Evolutionary conservation across 92 coral and sea anemone genomes (phyloP).

Genomic region (Pocillopora meandrina): DNA sequence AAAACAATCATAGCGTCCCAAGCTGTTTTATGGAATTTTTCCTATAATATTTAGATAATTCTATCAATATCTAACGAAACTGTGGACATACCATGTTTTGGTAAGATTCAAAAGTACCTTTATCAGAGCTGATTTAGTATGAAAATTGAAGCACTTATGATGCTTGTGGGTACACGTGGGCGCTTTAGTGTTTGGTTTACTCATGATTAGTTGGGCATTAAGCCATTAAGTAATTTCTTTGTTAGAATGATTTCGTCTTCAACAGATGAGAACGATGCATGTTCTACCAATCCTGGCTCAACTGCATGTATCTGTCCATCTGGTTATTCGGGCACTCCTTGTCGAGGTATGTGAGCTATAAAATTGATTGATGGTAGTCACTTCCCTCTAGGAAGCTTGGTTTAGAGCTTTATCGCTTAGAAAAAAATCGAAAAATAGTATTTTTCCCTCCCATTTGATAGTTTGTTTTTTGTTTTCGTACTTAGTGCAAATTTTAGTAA

Average conservation of each 20-base stretch:
- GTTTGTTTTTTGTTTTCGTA: no score
- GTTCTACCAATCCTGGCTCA: background rate
- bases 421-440: no score
- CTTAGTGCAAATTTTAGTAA: no score
- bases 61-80: background rate
- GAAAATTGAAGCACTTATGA: no score
- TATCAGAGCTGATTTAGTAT: no score
- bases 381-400: no score
- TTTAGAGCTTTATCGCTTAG: no score
- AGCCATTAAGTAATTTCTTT: background rate
- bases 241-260: background rate
- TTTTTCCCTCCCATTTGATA: no score
- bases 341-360: constrained; percentile 1
- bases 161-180: background rate
- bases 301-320: background rate
- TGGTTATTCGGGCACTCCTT: constrained; percentile 19
- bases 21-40: background rate
- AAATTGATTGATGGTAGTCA: background rate
- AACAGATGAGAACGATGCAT: constrained; percentile 17
- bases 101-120: no score
- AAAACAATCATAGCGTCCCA: background rate
- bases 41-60: background rate
- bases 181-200: no score
- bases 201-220: no score
- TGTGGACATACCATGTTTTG: no score